Evolutionary conservation across 2,888 invertebrate genomes (phyloP), one percentile per base, ranked within the genome.

Genomic region (Taenaris catops): DNA sequence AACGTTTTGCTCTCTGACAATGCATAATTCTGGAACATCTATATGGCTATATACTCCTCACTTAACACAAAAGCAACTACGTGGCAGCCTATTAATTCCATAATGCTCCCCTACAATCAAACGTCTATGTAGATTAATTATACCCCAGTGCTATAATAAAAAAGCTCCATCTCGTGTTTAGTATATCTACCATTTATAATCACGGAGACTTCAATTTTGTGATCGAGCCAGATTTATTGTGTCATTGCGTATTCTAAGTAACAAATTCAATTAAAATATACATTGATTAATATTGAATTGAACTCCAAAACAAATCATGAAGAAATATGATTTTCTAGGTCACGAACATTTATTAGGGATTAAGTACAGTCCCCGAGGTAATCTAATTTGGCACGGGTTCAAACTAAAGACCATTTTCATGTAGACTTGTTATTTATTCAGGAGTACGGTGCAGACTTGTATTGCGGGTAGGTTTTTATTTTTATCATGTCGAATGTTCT

Each of bases 391-490:
- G 31, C 31, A 23, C 21, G 10, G 31, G 31, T 31, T 31, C 31
- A 31, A 31, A 23, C 16, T 31, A 23, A 31, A 31, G 16, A 31
- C 28, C 31, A 31, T 23, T 31, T 31, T 31, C 31, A 16, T 23
- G 31, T 31, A 16, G 23, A 31, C 23, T 19, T 31, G 31, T 31
- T 31, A 31, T 31, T 31, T 31, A 31, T 31, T 31, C 31, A 31
- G 16, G 6, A 23, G 23, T 4, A 31, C 23, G 23, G 23, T 31
- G 31, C 31, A 23, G 31, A 23, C 9, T 23, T 31, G 23, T 31
- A 9, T 5, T 31, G 31, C 31, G 16, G 31, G 21, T 14, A 19
- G 4, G 23, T 23, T 31, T 4, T 8, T n/a, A 23, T 23, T 20
- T 7, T 14, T 10, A 23, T 9, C 3, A 5, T 14, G n/a, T 20